Base-by-base conservation (phyloP, 2,888 invertebrate species). In the Dichetophora obliterata region DNA sequence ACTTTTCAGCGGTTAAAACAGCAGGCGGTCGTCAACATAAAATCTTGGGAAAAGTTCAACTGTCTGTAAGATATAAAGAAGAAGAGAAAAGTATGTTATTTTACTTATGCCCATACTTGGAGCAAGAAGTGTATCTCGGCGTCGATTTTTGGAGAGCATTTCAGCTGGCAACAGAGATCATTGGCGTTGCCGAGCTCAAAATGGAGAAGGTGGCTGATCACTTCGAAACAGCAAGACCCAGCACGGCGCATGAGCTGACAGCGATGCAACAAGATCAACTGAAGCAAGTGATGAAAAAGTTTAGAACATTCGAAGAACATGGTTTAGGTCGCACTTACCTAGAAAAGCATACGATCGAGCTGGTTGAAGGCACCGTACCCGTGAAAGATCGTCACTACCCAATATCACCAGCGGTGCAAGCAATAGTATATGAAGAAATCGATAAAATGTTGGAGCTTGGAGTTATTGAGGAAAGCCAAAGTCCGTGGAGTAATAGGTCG, bases 341-440 rank as follows among this genome's bases (percentile, higher is more conserved):
- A 5, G 75, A 75, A 14, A 75, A n/a, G n/a, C n/a, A n/a, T n/a
- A n/a, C n/a, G n/a, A n/a, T n/a, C n/a, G n/a, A n/a, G n/a, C n/a
- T n/a, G n/a, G n/a, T n/a, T n/a, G n/a, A n/a, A n/a, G n/a, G n/a
- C n/a, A n/a, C n/a, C n/a, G n/a, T n/a, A n/a, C n/a, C n/a, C n/a
- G n/a, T n/a, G n/a, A n/a, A n/a, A n/a, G n/a, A n/a, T n/a, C n/a
- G n/a, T n/a, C n/a, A n/a, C n/a, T n/a, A n/a, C n/a, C n/a, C n/a
- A n/a, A n/a, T n/a, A n/a, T n/a, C n/a, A n/a, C n/a, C n/a, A 14
- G 11, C 75, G 2, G 63, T 76, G 0, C 71, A 76, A n/a, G 22
- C 57, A 11, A 3, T 50, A 50, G 14, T 50, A 6, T 50, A 5
- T 6, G 50, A 3, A 50, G 50, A 50, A 50, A n/a, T 50, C 3